Base-by-base conservation (phyloP, 2,797 vertebrate species). In the Muraenolepis orangiensis region DNA sequence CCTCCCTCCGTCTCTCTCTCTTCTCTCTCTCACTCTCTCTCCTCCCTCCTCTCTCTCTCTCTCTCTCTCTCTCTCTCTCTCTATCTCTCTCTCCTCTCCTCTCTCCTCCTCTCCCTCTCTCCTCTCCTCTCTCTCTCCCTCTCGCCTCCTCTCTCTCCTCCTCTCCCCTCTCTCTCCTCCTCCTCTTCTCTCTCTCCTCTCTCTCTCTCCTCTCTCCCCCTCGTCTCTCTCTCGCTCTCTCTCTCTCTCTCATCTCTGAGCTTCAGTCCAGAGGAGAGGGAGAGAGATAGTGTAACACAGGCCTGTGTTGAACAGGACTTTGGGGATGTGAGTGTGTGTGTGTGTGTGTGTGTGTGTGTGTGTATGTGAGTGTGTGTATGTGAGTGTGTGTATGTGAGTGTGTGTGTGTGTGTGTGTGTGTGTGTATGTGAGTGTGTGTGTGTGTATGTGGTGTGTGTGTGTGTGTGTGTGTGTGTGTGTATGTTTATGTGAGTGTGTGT, bases 331-430 rank as follows among this genome's bases (percentile, higher is more conserved):
- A 20, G 32, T 34, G 64, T 18, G 30, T n/a, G n/a, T n/a, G 23
- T 32, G 16, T 13, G 79, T 82, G 84, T 71, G 81, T 66, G 34
- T 72, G 74, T 80, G 74, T 67, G 76, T 80, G 69, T 77, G 38
- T 36, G 34, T 29, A 12, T 42, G 78, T 76, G 72, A 18, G 14
- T 34, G 3, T 32, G 1, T 34, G 18, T 77, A 77, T 38, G 61
- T 4, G 8, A 72, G 51, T 74, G 67, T 81, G 74, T 36, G 77
- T 32, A 66, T 69, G 36, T 74, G 86, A 85, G 84, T 74, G 84
- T 86, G 85, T 86, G 86, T 91, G 87, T 90, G 88, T 84, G 85
- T n/a, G n/a, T n/a, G n/a, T n/a, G n/a, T n/a, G n/a, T n/a, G n/a
- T n/a, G n/a, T n/a, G n/a, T n/a, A n/a, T n/a, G n/a, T n/a, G n/a